phyloP scores from a whole-genome alignment of 2,797 vertebrate genomes.

The Serranus cabrilla region DNA sequence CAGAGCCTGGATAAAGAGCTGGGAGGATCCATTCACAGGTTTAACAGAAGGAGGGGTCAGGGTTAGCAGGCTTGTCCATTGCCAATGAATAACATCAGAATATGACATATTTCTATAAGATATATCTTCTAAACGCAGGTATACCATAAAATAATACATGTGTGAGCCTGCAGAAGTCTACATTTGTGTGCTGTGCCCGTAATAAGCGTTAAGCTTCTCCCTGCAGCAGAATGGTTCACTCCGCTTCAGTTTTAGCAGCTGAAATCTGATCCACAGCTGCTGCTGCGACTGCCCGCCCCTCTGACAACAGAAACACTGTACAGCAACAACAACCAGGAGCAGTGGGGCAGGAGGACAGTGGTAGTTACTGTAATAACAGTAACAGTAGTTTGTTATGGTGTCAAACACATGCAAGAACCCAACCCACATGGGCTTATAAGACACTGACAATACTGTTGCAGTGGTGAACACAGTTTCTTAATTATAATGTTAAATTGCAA shows the following conservation, averaged over 20 bases:
- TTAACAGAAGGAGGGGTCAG: background rate
- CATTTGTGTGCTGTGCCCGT: background rate
- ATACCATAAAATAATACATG: rapidly evolving
- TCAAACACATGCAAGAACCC: background rate
- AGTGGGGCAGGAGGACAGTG: background rate
- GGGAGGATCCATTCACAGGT: conserved; percentile 54
- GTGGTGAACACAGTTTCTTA: background rate
- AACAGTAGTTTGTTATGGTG: conserved; percentile 18
- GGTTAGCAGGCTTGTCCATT: background rate
- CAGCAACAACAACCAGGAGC: conserved; percentile 44
- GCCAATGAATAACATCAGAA: background rate
- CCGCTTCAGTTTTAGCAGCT: conserved; percentile 63
- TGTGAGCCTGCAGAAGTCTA: rapidly evolving
- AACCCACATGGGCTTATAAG: background rate
- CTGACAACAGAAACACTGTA: conserved; percentile 37
- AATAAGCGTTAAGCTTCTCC: background rate
- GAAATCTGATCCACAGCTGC: conserved; percentile 72
- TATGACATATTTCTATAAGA: rapidly evolving
- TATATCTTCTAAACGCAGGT: rapidly evolving
- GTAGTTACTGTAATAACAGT: background rate
- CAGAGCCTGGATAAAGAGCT: conserved; percentile 57
- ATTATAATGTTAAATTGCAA: background rate
- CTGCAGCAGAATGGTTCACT: conserved; percentile 53
- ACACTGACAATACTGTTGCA: background rate
- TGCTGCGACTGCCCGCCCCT: conserved; percentile 34